Evolutionary conservation across 2,888 invertebrate genomes (phyloP).

Genomic region (Tortricodes alternella): DNA sequence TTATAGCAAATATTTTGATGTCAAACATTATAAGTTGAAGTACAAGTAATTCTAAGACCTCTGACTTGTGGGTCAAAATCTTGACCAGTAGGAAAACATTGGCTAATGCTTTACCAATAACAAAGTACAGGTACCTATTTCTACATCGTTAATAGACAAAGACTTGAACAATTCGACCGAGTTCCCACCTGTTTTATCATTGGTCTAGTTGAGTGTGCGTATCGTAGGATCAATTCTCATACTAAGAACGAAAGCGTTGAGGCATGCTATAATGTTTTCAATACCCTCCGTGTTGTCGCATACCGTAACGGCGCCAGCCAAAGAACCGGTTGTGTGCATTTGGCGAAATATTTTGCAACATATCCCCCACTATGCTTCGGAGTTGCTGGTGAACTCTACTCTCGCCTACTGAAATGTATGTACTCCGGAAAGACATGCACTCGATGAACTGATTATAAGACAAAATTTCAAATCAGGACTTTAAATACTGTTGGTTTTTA

Average conservation of each 20-base stretch:
- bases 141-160: constrained; percentile 48
- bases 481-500: too few relatives aligned
- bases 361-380: constrained; percentile 32
- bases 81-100: constrained; percentile 37
- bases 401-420: constrained; percentile 20
- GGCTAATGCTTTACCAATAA: constrained; percentile 44
- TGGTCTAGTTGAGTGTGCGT: constrained; percentile 28
- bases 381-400: constrained; percentile 10
- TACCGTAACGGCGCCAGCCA: constrained; percentile 35
- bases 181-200: constrained; percentile 45
- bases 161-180: constrained; percentile 49
- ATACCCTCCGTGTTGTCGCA: constrained; percentile 31
- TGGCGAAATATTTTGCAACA: constrained; percentile 70
- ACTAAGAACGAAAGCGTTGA: constrained; percentile 58
- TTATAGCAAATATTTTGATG: constrained; percentile 3
- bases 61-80: constrained; percentile 10
- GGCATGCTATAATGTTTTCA: constrained; percentile 37
- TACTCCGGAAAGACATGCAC: constrained; percentile 6
- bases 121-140: constrained; percentile 42
- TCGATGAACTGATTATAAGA: too few relatives aligned
- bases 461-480: too few relatives aligned
- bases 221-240: constrained; percentile 35
- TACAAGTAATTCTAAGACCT: constrained; percentile 4
- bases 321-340: constrained; percentile 65
- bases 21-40: neutral